Percentiles rank a stretch among this genome's conserved stretches.
Evolutionary conservation across 2,888 invertebrate species (phyloP).

Genomic region (Lepidonotus clava): DNA sequence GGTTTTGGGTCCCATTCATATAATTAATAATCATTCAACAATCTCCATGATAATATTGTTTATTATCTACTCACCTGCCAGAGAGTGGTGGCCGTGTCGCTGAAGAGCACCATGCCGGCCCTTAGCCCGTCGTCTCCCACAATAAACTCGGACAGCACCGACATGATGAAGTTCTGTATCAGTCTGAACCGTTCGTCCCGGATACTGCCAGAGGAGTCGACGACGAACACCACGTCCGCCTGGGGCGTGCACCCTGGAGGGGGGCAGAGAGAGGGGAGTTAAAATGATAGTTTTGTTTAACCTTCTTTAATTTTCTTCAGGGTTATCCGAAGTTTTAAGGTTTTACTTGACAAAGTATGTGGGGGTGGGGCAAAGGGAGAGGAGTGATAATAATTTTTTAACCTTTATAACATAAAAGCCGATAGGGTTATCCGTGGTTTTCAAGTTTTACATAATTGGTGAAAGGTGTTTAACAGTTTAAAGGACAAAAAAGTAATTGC

Average conservation of each 20-base stretch:
- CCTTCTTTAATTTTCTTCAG: neutral
- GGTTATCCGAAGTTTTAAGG: neutral
- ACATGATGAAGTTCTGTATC: constrained; percentile 16
- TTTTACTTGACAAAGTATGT: neutral
- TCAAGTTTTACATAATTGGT: too few relatives aligned
- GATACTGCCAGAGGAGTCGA: constrained; percentile 41
- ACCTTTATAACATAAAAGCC: too few relatives aligned
- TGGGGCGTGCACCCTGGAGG: constrained; percentile 22
- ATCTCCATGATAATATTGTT: too few relatives aligned
- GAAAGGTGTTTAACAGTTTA: too few relatives aligned
- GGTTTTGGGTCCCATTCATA: too few relatives aligned
- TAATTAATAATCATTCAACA: too few relatives aligned
- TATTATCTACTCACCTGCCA: constrained; percentile 12
- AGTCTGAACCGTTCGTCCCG: constrained; percentile 19
- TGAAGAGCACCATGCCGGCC: constrained; percentile 13
- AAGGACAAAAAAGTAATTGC: too few relatives aligned
- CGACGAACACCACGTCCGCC: constrained; percentile 5
- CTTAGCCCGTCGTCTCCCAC: neutral
- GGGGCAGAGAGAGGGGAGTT: neutral
- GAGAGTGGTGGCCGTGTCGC: constrained; percentile 2
- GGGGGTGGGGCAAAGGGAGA: too few relatives aligned
- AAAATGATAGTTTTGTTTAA: too few relatives aligned
- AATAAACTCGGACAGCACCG: neutral
- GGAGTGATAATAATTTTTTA: too few relatives aligned
- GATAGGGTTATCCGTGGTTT: too few relatives aligned